Evolutionary conservation across 2,113 vertebrate genomes (phyloP).

Genomic region (Anarrhichthys ocellatus): DNA sequence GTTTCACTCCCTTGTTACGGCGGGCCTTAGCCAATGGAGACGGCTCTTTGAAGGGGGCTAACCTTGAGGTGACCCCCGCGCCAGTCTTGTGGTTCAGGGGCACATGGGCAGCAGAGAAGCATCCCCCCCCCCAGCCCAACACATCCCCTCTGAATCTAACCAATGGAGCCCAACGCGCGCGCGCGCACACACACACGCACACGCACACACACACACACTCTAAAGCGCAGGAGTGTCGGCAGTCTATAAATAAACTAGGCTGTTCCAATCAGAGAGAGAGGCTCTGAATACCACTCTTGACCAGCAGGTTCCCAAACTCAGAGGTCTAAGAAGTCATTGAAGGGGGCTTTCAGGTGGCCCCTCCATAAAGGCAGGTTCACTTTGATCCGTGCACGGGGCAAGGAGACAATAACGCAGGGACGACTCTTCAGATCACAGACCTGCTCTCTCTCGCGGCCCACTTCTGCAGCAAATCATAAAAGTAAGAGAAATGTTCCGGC

Average conservation of each 20-base stretch:
- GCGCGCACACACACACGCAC: not conserved
- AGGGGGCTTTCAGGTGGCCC: not conserved
- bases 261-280: conserved; percentile 65
- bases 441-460: not conserved
- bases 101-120: conserved; percentile 76
- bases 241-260: conserved; percentile 81
- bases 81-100: conserved; percentile 78
- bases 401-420: not conserved
- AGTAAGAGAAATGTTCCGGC: not conserved
- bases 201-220: conserved; percentile 13
- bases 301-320: conserved; percentile 43
- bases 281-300: conserved; percentile 51
- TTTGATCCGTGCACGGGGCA: not conserved
- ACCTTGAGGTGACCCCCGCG: conserved; percentile 83
- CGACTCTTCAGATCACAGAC: conserved; percentile 3
- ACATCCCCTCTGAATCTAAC: conserved; percentile 42
- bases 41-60: conserved; percentile 76
- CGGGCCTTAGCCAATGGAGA: conserved; percentile 76
- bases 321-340: conserved; percentile 1
- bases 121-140: conserved; percentile 47
- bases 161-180: conserved; percentile 44
- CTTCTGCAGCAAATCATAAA: conserved; percentile 17
- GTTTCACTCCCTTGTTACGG: conserved; percentile 79
- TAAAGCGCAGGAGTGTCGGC: conserved; percentile 56
- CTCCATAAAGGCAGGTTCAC: not conserved